Conservation (phyloP, 2,888 invertebrate species). For the Cosmorhoe ocellata region DNA sequence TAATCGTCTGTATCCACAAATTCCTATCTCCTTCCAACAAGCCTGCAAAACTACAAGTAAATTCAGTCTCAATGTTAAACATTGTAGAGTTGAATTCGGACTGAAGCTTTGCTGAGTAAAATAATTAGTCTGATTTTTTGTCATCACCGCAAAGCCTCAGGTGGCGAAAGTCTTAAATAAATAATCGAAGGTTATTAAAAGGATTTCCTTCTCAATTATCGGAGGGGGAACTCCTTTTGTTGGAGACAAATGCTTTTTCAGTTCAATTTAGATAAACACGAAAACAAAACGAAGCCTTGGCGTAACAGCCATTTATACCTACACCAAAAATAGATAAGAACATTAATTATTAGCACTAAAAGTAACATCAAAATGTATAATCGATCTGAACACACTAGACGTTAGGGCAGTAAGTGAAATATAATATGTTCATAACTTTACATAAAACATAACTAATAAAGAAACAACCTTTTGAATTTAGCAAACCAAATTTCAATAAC, state of each 20-base stretch:
- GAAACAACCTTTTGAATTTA: not conserved
- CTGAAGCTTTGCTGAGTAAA: slow-evolving; percentile 35
- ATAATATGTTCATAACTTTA: no score
- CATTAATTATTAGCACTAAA: not conserved
- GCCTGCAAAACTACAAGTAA: slow-evolving; percentile 24
- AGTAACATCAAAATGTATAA: no score
- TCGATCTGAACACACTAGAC: no score
- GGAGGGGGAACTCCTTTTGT: slow-evolving; percentile 46
- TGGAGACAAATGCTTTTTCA: slow-evolving; percentile 44
- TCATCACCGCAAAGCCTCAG: slow-evolving; percentile 59
- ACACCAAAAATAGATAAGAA: slow-evolving; percentile 3
- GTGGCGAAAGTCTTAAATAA: slow-evolving; percentile 74
- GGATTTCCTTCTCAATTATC: slow-evolving; percentile 66
- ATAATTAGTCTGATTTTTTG: slow-evolving; percentile 61
- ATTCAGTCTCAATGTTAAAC: slow-evolving; percentile 27
- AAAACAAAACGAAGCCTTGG: slow-evolving; percentile 16
- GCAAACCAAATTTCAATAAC: slow-evolving; percentile 3
- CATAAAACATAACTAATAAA: no score
- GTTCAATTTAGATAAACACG: slow-evolving; percentile 28
- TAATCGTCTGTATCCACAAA: slow-evolving; percentile 35
- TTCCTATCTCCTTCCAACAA: slow-evolving; percentile 38
- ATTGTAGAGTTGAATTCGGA: slow-evolving; percentile 33
- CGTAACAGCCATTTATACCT: slow-evolving; percentile 6
- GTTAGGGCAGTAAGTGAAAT: no score
- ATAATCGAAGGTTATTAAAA: slow-evolving; percentile 73